Evolutionary conservation across 2,113 vertebrate genomes (phyloP).

Genomic region (Rhombomys opimus): DNA sequence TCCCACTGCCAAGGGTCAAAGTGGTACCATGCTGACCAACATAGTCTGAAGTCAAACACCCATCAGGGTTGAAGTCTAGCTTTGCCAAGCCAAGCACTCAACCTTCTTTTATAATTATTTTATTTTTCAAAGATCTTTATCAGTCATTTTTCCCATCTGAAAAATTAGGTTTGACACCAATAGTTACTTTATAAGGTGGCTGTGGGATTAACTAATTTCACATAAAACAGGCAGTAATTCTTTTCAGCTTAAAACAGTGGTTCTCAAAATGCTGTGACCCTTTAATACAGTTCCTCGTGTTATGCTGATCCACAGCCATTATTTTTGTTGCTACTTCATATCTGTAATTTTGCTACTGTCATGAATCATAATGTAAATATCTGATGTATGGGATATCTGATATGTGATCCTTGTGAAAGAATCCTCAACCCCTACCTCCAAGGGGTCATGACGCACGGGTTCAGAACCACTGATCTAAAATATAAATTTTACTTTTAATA

Average conservation of each 20-base stretch:
- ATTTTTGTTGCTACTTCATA: neutral
- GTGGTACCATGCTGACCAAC: neutral
- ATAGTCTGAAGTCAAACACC: neutral
- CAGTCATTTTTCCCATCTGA: conserved; percentile 3
- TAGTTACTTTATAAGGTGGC: neutral
- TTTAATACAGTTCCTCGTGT: neutral
- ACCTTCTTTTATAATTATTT: neutral
- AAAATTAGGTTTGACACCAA: conserved; percentile 9
- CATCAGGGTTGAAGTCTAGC: conserved; percentile 7
- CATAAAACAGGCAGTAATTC: neutral
- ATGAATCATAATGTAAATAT: neutral
- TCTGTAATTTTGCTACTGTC: neutral
- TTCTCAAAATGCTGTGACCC: neutral
- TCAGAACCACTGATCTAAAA: neutral
- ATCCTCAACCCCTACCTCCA: no score
- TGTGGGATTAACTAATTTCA: conserved; percentile 36
- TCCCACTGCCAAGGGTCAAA: neutral
- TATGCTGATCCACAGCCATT: neutral
- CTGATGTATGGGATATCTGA: neutral
- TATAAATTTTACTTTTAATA: neutral
- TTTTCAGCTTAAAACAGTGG: neutral
- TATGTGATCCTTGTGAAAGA: neutral
- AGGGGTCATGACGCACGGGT: neutral
- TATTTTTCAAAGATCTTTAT: neutral
- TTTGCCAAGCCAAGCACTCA: neutral